phyloP scores from a whole-genome alignment of 1,140 invertebrate species.

The Myzus persicae region DNA sequence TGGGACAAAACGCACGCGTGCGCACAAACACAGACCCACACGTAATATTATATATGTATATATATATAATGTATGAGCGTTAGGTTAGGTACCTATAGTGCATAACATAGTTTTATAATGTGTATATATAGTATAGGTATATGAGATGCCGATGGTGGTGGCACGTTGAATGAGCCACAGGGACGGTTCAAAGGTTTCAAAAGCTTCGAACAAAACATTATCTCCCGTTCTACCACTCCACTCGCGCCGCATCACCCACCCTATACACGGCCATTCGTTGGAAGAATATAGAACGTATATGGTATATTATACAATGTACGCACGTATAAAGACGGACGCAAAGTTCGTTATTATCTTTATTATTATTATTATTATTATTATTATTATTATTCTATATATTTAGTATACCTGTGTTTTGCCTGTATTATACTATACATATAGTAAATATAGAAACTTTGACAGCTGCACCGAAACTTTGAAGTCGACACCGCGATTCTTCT shows the following conservation, averaged over 20 bases:
- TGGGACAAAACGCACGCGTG: neutral
- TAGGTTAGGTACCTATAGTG: neutral
- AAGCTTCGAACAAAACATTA: conserved; percentile 37
- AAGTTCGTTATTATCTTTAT: neutral
- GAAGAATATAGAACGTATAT: neutral
- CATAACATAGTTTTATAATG: neutral
- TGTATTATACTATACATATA: too few relatives aligned
- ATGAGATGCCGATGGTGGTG: neutral
- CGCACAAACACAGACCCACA: neutral
- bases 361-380: neutral
- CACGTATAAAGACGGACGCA: neutral
- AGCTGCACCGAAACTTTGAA: neutral
- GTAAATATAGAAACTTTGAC: neutral
- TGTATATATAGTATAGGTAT: neutral
- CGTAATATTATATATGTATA: neutral
- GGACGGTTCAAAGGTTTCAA: conserved; percentile 46
- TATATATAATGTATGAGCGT: neutral
- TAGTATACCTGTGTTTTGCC: neutral
- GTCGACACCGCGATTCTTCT: neutral
- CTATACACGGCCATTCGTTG: neutral
- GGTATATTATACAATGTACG: neutral
- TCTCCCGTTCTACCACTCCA: neutral
- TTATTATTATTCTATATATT: neutral
- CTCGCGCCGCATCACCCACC: neutral
- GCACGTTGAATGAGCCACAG: neutral